Percentiles rank a stretch among this genome's conserved stretches.
These are phyloP conservation scores for Phylloscopus whistleri DNA, from an alignment of 2,113 vertebrate genomes.

Conservation along the genomic window DNA sequence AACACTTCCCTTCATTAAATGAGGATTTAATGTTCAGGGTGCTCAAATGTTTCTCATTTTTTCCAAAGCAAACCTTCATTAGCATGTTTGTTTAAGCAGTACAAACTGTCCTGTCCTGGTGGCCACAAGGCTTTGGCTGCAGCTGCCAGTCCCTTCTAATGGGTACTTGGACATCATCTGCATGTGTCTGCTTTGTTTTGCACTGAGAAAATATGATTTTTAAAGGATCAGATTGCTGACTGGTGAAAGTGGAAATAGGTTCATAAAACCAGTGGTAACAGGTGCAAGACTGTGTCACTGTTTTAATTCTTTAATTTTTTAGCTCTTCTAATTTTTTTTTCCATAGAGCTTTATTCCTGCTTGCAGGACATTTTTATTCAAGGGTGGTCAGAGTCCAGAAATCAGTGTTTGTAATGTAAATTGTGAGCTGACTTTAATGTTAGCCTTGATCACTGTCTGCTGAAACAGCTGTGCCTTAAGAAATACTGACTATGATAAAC, in stretches of 20 bases:
- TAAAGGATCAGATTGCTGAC: neutral
- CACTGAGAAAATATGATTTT: neutral
- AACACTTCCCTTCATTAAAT: neutral
- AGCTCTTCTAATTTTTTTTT: neutral
- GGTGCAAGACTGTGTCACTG: neutral
- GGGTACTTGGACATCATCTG: neutral
- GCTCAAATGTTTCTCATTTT: neutral
- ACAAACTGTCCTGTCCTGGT: neutral
- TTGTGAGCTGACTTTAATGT: neutral
- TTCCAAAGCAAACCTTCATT: slow-evolving; percentile 25
- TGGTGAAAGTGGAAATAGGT: neutral
- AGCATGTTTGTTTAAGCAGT: neutral
- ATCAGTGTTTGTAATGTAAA: slow-evolving; percentile 11
- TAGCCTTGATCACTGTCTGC: neutral
- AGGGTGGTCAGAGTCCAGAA: neutral
- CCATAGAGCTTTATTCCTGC: neutral
- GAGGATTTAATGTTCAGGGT: neutral
- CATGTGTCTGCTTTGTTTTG: neutral
- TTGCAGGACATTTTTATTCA: neutral
- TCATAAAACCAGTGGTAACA: neutral
- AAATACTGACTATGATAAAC: neutral
- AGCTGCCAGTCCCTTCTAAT: neutral
- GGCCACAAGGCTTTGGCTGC: neutral
- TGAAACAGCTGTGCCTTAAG: neutral
- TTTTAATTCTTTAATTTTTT: neutral